A percentile compares a stretch with the other conserved stretches of the same genome.
phyloP scores from a whole-genome alignment of 2,888 invertebrate species.

The Ariolimax columbianus region DNA sequence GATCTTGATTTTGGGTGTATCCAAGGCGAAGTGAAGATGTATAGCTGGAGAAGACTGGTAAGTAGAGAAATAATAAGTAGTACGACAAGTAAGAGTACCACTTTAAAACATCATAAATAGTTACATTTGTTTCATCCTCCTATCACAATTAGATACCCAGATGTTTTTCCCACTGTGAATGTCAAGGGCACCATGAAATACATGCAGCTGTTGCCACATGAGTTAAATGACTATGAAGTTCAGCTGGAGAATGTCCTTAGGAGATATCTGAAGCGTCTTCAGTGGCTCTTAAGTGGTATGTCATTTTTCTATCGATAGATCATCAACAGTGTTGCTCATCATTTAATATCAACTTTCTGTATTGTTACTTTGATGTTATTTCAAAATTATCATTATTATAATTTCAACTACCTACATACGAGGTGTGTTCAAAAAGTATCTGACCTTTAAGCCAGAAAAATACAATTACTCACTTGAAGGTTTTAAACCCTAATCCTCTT shows the following conservation, averaged over 20 bases:
- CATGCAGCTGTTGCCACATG: constrained; percentile 77
- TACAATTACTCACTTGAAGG: no score
- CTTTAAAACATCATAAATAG: not conserved
- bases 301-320: not conserved
- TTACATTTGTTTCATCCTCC: not conserved
- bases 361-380: no score
- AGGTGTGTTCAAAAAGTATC: no score
- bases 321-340: not conserved
- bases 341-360: not conserved
- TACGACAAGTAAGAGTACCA: no score
- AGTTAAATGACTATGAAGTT: constrained; percentile 75
- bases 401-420: no score
- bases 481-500: no score
- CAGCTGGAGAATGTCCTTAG: constrained; percentile 74
- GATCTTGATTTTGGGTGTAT: no score
- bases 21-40: no score
- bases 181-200: constrained; percentile 78
- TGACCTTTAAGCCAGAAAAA: no score
- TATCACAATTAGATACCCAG: constrained; percentile 71
- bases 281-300: constrained; percentile 78
- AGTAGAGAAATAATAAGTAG: no score
- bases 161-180: constrained; percentile 78
- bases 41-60: no score
- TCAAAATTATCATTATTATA: no score
- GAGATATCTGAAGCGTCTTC: constrained; percentile 76